These are phyloP conservation scores for Zaprionus ghesquierei DNA, from an alignment of 1,140 invertebrate genomes.

Conservation along the genomic window DNA sequence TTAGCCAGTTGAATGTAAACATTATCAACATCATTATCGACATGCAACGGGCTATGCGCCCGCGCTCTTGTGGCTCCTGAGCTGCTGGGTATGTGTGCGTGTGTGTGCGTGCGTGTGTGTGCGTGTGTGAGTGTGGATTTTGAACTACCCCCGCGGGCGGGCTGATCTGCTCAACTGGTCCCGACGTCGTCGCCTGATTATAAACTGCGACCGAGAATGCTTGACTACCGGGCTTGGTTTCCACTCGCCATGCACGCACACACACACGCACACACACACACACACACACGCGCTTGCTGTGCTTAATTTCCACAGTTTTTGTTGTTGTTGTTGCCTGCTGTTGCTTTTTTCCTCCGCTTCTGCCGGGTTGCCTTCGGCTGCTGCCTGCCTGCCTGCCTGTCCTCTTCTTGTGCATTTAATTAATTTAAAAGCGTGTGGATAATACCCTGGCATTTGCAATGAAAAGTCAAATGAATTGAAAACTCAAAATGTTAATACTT, in stretches of 20 bases:
- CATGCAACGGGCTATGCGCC: not conserved
- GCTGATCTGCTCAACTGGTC: conserved; percentile 48
- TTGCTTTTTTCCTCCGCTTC: conserved; percentile 1
- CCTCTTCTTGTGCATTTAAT: conserved; percentile 62
- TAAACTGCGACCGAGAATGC: conserved; percentile 40
- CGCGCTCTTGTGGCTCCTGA: not conserved
- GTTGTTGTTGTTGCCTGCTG: not conserved
- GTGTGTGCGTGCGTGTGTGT: conserved; percentile 4
- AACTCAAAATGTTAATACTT: conserved; percentile 72
- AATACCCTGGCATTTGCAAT: conserved; percentile 76
- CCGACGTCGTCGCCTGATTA: conserved; percentile 43
- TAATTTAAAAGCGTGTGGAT: conserved; percentile 81
- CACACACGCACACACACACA: conserved; percentile 8
- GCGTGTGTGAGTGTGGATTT: conserved; percentile 19
- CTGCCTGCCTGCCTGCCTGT: not conserved
- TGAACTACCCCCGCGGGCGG: conserved; percentile 44
- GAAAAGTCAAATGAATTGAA: conserved; percentile 81
- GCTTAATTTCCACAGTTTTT: conserved; percentile 23
- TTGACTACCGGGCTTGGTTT: conserved; percentile 57
- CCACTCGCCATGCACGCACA: conserved; percentile 11
- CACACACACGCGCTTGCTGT: not conserved
- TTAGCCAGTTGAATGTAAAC: conserved; percentile 17
- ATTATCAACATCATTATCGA: conserved; percentile 54
- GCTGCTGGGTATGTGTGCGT: not conserved
- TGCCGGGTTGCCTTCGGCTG: conserved; percentile 19